Conservation (phyloP, 2,888 invertebrate genomes). For the Dione vanillae region DNA sequence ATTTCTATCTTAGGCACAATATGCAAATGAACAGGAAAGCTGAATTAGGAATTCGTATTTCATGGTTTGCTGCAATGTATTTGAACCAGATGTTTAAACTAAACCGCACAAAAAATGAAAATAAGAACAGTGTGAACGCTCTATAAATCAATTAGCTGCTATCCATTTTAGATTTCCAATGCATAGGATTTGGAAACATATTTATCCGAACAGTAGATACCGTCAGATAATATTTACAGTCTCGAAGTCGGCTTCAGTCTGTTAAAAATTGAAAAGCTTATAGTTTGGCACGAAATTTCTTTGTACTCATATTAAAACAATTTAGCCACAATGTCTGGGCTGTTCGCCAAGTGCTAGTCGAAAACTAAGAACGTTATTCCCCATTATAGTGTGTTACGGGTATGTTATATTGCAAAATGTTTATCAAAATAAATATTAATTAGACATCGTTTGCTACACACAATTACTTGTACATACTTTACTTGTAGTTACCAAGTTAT, state of each 20-base stretch:
- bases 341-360: slow-evolving; percentile 18
- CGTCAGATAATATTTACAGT: background rate
- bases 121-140: slow-evolving; percentile 1
- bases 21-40: slow-evolving; percentile 17
- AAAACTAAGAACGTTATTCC: slow-evolving; percentile 1
- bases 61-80: slow-evolving; percentile 2
- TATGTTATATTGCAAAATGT: background rate
- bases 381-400: background rate
- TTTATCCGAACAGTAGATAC: slow-evolving; percentile 8
- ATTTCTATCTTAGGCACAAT: background rate
- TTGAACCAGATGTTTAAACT: slow-evolving; percentile 3
- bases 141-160: slow-evolving; percentile 17
- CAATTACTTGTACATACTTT: too few relatives aligned
- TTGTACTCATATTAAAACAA: slow-evolving; percentile 8
- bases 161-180: slow-evolving; percentile 9
- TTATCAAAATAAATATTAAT: background rate
- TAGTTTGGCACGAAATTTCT: slow-evolving; percentile 20
- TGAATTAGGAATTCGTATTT: slow-evolving; percentile 17
- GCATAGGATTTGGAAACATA: slow-evolving; percentile 16
- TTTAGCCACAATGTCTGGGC: slow-evolving; percentile 10
- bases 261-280: background rate
- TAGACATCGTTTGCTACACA: background rate
- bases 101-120: slow-evolving; percentile 1
- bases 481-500: too few relatives aligned
- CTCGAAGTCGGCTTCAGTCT: background rate